Evolutionary conservation across 64 coral and sea anemone species (phyloP), one percentile per base, ranked within the genome.

Genomic region (Exaiptasia diaphana): DNA sequence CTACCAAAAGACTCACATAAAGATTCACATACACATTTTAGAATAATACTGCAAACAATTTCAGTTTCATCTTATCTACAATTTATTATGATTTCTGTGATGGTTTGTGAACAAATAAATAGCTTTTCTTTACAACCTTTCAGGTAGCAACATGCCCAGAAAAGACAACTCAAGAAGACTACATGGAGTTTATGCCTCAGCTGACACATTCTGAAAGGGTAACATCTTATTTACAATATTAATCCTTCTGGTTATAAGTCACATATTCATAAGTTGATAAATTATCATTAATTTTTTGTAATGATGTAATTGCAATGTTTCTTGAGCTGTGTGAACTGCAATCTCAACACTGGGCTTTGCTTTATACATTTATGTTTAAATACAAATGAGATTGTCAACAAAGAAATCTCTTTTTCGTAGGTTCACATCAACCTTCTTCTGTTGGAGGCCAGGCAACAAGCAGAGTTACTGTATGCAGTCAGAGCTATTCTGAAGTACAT

Each of bases 191-290:
- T 64, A 89, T 99, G 85, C 90, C 80, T 48, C 81, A 93, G 18
- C 90, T 99, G 2, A 93, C 79, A 15, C 90, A 92, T 39, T 99
- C 95, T 27, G 95, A 99, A 68, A 99, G 87, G 90, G 95, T 91
- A 54, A 32, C 24, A 9, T n/a, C 5, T 49, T 1, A 15, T 44
- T n/a, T n/a, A n/a, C n/a, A n/a, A n/a, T 22, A 18, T 50, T 48
- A 25, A 50, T 74, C 42, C 4, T 25, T 5, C 20, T 25, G 22
- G 11, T 31, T 36, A 39, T 71, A 6, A 3, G 29, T 35, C 17
- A 13, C 17, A 26, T 15, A 20, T 20, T 24, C 9, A 13, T 13
- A 26, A 25, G 5, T 31, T 31, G 60, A 0, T 5, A 64, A 4
- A 64, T 25, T 32, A 64, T 0, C 20, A 44, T 10, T 26, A 42